Evolutionary conservation across 2,113 vertebrate genomes (phyloP), one percentile per base, ranked within the genome.

Genomic region (Sphaerodactylus townsendi): DNA sequence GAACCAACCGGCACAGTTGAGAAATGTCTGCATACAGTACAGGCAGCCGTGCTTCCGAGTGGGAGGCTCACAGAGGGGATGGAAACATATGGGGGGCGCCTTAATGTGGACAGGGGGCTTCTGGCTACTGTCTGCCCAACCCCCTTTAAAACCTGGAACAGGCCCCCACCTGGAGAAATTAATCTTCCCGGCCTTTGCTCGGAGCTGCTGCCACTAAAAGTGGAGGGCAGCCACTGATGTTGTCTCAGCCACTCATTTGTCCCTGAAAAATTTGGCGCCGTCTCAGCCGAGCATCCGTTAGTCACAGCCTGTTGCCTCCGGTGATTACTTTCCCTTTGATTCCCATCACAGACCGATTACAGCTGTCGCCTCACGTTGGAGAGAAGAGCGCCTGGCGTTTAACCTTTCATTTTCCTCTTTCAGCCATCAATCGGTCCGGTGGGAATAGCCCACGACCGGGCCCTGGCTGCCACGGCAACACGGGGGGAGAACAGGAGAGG

Each of bases 251-350:
- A 46, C 65, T 69, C 30, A 7, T 78, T 35, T 23, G 30, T 46
- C 75, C 37, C 65, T 3, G 19, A 33, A 7, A 44, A 14, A 71
- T 19, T 25, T 33, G n/a, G 17, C 1, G 9, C 2, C 3, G 10
- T 25, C 53, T 15, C 37, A 66, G 71, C 71, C n/a, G 17, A 21
- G 41, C 2, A 28, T 65, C 74, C 8, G n/a, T 78, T 84, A 59
- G 66, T 84, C 50, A 77, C 74, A 84, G 83, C 65, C 50, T 84
- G 65, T 84, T 78, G 83, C 75, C 50, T 70, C 48, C 50, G 46
- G 30, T 77, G 75, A 84, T 77, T 59, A 77, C 15, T 41, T 41
- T 69, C 73, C 4, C 50, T 62, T 56, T 84, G 65, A 78, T 71
- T 70, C 37, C 50, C 48, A 39, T 77, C 50, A 19, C 75, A 28